A percentile compares a stretch with the other conserved stretches of the same genome.
Conservation (phyloP, 1,140 invertebrate genomes). For the Microplitis demolitor region DNA sequence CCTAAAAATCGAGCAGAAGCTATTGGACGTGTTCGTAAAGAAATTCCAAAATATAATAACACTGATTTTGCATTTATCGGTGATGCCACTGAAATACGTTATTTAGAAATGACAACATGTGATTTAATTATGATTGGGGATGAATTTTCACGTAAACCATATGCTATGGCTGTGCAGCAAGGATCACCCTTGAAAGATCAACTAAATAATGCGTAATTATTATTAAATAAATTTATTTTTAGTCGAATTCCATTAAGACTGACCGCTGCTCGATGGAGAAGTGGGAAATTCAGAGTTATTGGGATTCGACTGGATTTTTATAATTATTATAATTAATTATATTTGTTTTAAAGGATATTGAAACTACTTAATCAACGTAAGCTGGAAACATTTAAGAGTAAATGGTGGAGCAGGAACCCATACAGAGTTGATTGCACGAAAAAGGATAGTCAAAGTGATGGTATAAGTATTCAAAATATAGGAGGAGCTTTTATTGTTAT, state of each 20-base stretch:
- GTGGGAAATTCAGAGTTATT: no score
- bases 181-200: conserved; percentile 91
- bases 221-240: no score
- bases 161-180: conserved; percentile 95
- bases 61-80: conserved; percentile 94
- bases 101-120: conserved; percentile 85
- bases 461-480: conserved; percentile 96
- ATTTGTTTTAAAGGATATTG: conserved; percentile 75
- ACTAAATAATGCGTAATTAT: conserved; percentile 85
- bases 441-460: conserved; percentile 89
- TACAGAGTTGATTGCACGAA: conserved; percentile 81
- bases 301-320: no score
- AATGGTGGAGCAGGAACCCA: conserved; percentile 93
- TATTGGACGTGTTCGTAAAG: conserved; percentile 73
- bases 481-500: conserved; percentile 97
- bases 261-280: no score
- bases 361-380: conserved; percentile 89
- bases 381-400: conserved; percentile 91
- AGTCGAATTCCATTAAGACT: no score
- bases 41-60: conserved; percentile 68
- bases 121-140: conserved; percentile 90
- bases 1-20: conserved; percentile 80
- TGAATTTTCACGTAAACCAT: conserved; percentile 96
- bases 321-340: background rate
- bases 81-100: conserved; percentile 92